Evolutionary conservation across 2,113 vertebrate genomes (phyloP), one percentile per base, ranked within the genome.

Genomic region (Saccopteryx bilineata): DNA sequence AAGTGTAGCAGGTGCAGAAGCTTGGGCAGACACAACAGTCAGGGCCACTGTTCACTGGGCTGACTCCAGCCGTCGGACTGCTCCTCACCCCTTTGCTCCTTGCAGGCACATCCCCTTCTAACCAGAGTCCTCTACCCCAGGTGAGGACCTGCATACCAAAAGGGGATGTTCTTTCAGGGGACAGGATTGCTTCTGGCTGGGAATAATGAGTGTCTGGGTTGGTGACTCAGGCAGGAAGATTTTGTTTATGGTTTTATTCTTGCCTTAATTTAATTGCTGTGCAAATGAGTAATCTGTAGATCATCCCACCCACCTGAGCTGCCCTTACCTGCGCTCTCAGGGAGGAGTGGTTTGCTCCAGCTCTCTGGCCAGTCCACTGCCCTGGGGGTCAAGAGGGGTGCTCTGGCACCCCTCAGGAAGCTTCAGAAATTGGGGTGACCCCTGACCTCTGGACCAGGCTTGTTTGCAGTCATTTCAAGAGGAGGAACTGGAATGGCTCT

Each of bases 1-100:
- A 68, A 94, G 78, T 79, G 92, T 31, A 95, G 96, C 97, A 98
- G 97, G 96, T 97, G 96, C 90, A 69, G 81, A 28, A 66, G 39
- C 92, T 96, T 82, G 4, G 12, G 66, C 90, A 96, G 95, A 96
- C 94, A 80, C 87, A 93, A 95, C 92, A 96, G 56, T 66, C 90
- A 83, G 63, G 93, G 68, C 88, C 65, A 5, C 94, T 71, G 85
- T 74, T 28, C 54, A 39, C 61, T 2, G 13, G 54, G 39, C 66
- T 18, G 19, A 6, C 33, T 61, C 79, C 91, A 91, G 69, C 80
- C 28, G 13, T 17, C 68, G 48, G 75, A 19, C 78, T 75, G 65
- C 50, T 24, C 71, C 68, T 56, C 50, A 86, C 26, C 46, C 79
- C 19, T 66, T 24, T 1, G 13, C n/a, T 56, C 71, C 90, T 48